Conservation (phyloP, 2,113 vertebrate species). For the Oncorhynchus mykiss region DNA sequence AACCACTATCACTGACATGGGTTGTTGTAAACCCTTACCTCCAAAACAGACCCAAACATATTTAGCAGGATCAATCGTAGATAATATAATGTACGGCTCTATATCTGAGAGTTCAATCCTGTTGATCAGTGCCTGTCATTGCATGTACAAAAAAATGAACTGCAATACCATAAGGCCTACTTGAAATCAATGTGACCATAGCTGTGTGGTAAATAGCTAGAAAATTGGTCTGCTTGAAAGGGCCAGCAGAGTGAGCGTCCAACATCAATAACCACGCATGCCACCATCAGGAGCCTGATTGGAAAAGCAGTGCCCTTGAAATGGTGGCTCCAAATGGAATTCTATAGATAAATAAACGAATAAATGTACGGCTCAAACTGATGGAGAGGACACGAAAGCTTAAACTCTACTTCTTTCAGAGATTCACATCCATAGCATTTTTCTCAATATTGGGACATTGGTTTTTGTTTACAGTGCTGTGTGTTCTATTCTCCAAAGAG, state of each 20-base stretch:
- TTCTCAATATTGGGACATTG: not conserved
- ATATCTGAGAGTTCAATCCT: slow-evolving; percentile 17
- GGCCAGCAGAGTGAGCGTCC: slow-evolving; percentile 53
- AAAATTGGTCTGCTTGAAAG: slow-evolving; percentile 56
- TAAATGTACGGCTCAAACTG: slow-evolving; percentile 20
- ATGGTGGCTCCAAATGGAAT: slow-evolving; percentile 25
- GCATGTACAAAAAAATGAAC: slow-evolving; percentile 37
- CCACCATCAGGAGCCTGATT: slow-evolving; percentile 27
- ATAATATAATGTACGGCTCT: too few relatives aligned
- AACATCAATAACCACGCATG: slow-evolving; percentile 25
- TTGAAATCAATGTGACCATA: slow-evolving; percentile 67
- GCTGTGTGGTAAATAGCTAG: slow-evolving; percentile 64
- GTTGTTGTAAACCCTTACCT: not conserved
- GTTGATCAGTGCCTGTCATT: slow-evolving; percentile 54
- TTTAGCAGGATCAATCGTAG: slow-evolving; percentile 21
- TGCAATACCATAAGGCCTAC: slow-evolving; percentile 46
- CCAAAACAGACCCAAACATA: slow-evolving; percentile 6
- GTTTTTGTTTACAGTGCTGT: not conserved
- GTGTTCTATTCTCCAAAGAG: slow-evolving; percentile 12
- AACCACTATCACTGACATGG: not conserved
- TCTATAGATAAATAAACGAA: slow-evolving; percentile 24
- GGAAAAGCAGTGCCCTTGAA: slow-evolving; percentile 48
- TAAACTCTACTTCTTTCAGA: slow-evolving; percentile 2
- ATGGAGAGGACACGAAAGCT: slow-evolving; percentile 43
- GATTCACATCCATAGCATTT: not conserved